Evolutionary conservation across 2,888 invertebrate genomes (phyloP).

Genomic region (Listrodromus nycthemerus): DNA sequence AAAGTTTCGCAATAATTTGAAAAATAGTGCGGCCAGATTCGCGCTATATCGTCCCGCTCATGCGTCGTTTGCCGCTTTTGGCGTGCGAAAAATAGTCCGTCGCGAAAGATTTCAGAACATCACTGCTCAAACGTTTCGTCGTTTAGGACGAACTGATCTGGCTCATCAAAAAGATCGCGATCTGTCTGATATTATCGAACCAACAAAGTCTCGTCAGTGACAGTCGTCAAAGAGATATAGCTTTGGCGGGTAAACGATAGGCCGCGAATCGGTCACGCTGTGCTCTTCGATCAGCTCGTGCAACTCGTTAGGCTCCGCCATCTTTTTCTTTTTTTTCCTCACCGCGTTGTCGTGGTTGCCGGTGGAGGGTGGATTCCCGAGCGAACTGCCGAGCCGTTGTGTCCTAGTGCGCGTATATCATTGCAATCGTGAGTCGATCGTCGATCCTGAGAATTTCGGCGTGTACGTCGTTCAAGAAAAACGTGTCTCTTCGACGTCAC

Average conservation of each 20-base stretch:
- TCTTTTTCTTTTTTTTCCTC: conserved; percentile 43
- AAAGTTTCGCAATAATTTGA: neutral
- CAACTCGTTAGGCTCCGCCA: neutral
- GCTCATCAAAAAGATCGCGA: neutral
- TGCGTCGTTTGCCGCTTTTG: neutral
- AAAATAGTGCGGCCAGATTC: neutral
- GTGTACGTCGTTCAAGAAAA: neutral
- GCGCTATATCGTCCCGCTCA: neutral
- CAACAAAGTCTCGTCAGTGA: neutral
- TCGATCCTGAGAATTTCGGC: neutral
- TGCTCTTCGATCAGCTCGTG: conserved; percentile 23
- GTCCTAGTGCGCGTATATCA: neutral
- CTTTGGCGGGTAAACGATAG: conserved; percentile 40
- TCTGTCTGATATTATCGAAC: neutral
- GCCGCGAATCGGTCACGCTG: conserved; percentile 9
- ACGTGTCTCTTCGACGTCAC: neutral
- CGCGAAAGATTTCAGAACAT: neutral
- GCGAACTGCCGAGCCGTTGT: conserved; percentile 41
- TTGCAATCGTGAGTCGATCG: conserved; percentile 7
- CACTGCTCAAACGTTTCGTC: neutral
- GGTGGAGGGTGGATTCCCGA: conserved; percentile 44
- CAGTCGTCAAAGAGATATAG: neutral
- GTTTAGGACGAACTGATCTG: neutral
- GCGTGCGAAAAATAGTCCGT: conserved; percentile 19
- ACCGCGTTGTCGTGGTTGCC: conserved; percentile 57